Conservation (phyloP, 1,140 invertebrate genomes). For the Meloidogyne hapla region DNA sequence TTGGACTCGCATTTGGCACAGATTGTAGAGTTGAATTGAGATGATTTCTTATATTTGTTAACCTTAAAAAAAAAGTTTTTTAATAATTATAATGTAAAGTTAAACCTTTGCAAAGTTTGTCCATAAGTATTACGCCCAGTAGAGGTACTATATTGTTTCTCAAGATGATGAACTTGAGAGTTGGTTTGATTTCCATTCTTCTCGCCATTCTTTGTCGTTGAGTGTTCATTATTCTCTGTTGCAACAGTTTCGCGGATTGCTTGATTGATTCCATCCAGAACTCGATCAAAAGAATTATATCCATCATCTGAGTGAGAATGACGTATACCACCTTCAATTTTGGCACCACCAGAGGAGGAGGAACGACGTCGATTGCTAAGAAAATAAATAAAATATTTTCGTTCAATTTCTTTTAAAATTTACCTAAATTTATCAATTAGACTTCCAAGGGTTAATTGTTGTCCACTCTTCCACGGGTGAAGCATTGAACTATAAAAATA, state of each 20-base stretch:
- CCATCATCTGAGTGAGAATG: conserved; percentile 10
- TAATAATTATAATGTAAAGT: no score
- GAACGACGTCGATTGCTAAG: conserved; percentile 36
- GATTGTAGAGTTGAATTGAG: conserved; percentile 24
- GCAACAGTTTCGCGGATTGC: conserved; percentile 12
- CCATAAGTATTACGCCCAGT: conserved; percentile 15
- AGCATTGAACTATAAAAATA: conserved; percentile 26
- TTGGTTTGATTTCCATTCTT: neutral
- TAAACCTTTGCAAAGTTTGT: conserved; percentile 24
- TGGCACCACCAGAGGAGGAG: conserved; percentile 17
- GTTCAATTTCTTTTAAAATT: neutral
- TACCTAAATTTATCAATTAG: conserved; percentile 34
- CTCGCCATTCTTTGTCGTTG: neutral
- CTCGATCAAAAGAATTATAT: conserved; percentile 25
- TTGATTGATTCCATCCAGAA: conserved; percentile 16
- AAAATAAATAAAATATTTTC: neutral
- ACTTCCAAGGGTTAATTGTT: conserved; percentile 24
- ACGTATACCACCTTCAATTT: neutral
- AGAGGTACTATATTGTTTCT: neutral
- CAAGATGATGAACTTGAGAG: neutral
- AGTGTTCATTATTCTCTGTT: neutral
- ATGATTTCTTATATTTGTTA: conserved; percentile 26
- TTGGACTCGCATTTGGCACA: conserved; percentile 29
- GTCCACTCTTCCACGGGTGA: conserved; percentile 20
- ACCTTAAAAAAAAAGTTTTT: neutral